Evolutionary conservation across 2,113 vertebrate genomes (phyloP).

Genomic region (Eleginops maclovinus): DNA sequence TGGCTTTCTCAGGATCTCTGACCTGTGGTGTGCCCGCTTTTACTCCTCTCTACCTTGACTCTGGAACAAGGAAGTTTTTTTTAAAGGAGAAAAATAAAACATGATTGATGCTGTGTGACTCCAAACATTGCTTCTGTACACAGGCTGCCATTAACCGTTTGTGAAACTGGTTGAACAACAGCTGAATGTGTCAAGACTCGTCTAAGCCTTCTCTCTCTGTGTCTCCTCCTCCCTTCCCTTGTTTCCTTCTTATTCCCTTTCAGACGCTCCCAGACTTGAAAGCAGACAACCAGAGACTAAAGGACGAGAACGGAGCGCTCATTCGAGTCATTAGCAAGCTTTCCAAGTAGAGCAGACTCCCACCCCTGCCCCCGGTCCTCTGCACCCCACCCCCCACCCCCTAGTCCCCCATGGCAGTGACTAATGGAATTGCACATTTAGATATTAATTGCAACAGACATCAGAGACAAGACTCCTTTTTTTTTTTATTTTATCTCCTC

Average conservation of each 20-base stretch:
- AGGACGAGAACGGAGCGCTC: constrained; percentile 95
- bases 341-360: constrained; percentile 75
- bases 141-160: constrained; percentile 64
- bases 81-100: background rate
- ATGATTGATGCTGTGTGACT: constrained; percentile 59
- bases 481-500: constrained; percentile 7
- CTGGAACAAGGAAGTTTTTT: constrained; percentile 9
- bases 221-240: background rate
- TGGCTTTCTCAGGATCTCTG: constrained; percentile 70
- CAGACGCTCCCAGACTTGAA: constrained; percentile 99
- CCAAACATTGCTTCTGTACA: constrained; percentile 28
- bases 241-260: constrained; percentile 59
- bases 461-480: constrained; percentile 76
- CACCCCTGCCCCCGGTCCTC: constrained; percentile 5
- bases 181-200: constrained; percentile 17
- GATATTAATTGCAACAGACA: constrained; percentile 87
- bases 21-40: constrained; percentile 62
- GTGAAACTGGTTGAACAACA: constrained; percentile 26
- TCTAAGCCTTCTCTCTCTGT: constrained; percentile 43
- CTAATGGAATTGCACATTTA: constrained; percentile 91
- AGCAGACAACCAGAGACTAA: constrained; percentile 99
- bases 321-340: constrained; percentile 83
- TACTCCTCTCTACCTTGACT: constrained; percentile 14
- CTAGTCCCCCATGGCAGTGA: constrained; percentile 83
- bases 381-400: constrained; percentile 46